These are phyloP conservation scores for Andrena minutula DNA, from an alignment of 2,888 invertebrate species.

Conservation along the genomic window DNA sequence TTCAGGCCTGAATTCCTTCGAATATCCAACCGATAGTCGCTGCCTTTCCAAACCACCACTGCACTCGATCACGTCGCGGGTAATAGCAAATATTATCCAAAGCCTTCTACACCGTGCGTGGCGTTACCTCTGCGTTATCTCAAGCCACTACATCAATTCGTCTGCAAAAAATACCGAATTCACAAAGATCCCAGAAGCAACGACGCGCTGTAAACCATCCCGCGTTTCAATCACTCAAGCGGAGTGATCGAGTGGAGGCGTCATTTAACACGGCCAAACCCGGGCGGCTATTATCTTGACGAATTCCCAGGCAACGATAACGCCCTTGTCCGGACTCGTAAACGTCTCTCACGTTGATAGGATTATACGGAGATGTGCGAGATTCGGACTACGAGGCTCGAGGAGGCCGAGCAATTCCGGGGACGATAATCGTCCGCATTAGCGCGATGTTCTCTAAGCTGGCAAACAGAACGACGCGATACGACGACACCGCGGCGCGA, in stretches of 20 bases:
- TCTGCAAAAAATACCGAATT: too few relatives aligned
- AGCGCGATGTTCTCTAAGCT: conserved; percentile 61
- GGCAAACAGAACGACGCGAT: conserved; percentile 59
- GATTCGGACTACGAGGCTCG: conserved; percentile 22
- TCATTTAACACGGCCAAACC: not conserved
- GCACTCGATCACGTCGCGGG: not conserved
- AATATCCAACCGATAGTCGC: conserved; percentile 1
- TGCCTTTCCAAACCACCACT: not conserved
- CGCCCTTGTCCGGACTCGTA: conserved; percentile 47
- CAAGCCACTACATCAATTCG: too few relatives aligned
- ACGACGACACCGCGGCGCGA: conserved; percentile 27
- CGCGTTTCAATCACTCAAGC: not conserved
- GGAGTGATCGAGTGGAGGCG: not conserved
- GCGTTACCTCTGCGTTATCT: too few relatives aligned
- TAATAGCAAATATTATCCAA: not conserved
- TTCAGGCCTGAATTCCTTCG: conserved; percentile 15
- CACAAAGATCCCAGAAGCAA: too few relatives aligned
- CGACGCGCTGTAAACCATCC: not conserved
- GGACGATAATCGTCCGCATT: conserved; percentile 69
- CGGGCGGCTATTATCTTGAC: conserved; percentile 24
- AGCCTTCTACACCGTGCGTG: not conserved
- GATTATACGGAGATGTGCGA: conserved; percentile 55
- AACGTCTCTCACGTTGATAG: conserved; percentile 67
- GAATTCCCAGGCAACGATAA: conserved; percentile 44
- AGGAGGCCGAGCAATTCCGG: conserved; percentile 60